Conservation (phyloP, 2,888 invertebrate genomes). For the Drosophila kanekoi region DNA sequence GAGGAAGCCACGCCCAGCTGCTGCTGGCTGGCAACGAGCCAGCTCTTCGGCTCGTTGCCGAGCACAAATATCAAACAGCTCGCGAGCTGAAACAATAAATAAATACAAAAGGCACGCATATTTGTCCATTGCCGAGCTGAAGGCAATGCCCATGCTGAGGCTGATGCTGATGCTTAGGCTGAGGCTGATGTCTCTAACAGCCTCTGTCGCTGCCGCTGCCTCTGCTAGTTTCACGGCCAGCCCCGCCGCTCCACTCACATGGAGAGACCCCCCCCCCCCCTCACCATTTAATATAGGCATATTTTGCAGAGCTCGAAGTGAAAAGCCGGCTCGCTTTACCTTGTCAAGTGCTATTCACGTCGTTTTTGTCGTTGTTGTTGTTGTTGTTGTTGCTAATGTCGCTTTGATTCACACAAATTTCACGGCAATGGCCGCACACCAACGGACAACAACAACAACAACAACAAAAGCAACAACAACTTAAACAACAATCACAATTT, state of each 20-base stretch:
- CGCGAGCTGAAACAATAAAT: slow-evolving; percentile 71
- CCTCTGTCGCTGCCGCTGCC: slow-evolving; percentile 1
- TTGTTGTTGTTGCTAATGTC: slow-evolving; percentile 36
- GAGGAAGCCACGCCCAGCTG: too few relatives aligned
- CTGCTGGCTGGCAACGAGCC: too few relatives aligned
- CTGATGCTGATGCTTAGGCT: too few relatives aligned
- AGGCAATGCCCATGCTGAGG: slow-evolving; percentile 61
- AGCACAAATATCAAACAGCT: slow-evolving; percentile 35
- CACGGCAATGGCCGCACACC: slow-evolving; percentile 69
- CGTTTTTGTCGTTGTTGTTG: slow-evolving; percentile 23
- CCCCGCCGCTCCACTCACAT: background rate
- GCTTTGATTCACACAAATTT: slow-evolving; percentile 77
- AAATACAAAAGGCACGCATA: slow-evolving; percentile 56
- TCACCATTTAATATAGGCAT: slow-evolving; percentile 74
- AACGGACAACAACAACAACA: slow-evolving; percentile 17
- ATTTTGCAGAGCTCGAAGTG: slow-evolving; percentile 69
- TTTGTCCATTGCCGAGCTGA: slow-evolving; percentile 62
- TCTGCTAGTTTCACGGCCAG: slow-evolving; percentile 71
- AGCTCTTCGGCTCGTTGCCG: too few relatives aligned
- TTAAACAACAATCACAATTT: slow-evolving; percentile 56
- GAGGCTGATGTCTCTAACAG: slow-evolving; percentile 27
- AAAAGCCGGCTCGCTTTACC: slow-evolving; percentile 67
- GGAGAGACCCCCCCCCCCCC: background rate
- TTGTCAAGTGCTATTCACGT: slow-evolving; percentile 59
- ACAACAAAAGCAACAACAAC: slow-evolving; percentile 22